Conservation (phyloP, 2,113 vertebrate genomes). For the Lethenteron camtschaticum region DNA sequence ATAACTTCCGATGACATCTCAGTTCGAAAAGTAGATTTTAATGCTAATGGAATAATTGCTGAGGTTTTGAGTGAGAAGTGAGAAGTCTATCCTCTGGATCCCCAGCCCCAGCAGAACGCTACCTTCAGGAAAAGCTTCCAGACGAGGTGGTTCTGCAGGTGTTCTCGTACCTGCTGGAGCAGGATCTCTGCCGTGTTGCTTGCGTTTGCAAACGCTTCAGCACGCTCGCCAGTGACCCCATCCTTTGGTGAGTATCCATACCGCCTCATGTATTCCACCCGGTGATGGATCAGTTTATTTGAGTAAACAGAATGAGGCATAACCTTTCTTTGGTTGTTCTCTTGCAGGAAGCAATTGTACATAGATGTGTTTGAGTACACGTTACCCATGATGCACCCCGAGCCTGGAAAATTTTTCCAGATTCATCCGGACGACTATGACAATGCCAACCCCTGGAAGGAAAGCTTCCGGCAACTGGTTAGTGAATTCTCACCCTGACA, state of each 20-base stretch:
- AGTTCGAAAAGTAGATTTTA: too few relatives aligned
- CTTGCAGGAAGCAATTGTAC: constrained; percentile 77
- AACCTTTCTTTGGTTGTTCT: neutral
- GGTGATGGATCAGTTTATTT: too few relatives aligned
- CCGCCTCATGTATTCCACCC: too few relatives aligned
- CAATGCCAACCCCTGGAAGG: constrained; percentile 95
- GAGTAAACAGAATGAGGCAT: too few relatives aligned
- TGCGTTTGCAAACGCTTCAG: constrained; percentile 98
- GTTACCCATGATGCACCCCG: constrained; percentile 96
- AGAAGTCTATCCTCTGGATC: constrained; percentile 12
- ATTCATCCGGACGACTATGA: constrained; percentile 98
- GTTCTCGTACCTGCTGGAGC: constrained; percentile 91
- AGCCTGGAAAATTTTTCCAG: constrained; percentile 96
- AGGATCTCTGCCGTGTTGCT: constrained; percentile 86
- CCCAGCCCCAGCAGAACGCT: constrained; percentile 93
- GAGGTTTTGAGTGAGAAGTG: too few relatives aligned
- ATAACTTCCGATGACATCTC: too few relatives aligned
- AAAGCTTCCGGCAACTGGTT: constrained; percentile 99
- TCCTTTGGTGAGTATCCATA: constrained; percentile 60
- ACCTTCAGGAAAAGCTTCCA: constrained; percentile 93
- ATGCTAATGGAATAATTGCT: too few relatives aligned
- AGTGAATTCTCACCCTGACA: neutral
- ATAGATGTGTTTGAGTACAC: constrained; percentile 99
- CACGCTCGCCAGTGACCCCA: constrained; percentile 94
- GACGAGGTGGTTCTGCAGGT: constrained; percentile 98